These are phyloP conservation scores for Lepidonotus clava DNA, from an alignment of 2,888 invertebrate genomes.

Conservation along the genomic window DNA sequence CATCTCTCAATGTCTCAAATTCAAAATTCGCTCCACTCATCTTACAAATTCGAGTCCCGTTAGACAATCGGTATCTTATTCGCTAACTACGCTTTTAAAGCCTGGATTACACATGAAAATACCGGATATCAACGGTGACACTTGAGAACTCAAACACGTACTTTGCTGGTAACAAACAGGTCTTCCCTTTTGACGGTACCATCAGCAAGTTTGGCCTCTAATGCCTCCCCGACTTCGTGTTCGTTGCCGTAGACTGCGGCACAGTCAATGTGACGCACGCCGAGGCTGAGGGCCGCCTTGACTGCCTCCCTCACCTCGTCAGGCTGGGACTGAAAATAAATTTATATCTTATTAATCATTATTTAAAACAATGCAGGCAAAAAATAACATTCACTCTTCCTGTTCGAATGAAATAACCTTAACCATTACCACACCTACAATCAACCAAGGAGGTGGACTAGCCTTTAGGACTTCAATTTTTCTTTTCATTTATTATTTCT, in stretches of 20 bases:
- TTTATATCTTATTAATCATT: no score
- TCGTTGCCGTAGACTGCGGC: conserved; percentile 84
- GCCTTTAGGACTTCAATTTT: not conserved
- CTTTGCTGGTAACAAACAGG: conserved; percentile 77
- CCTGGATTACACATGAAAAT: no score
- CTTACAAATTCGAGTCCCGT: not conserved
- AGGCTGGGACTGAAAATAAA: conserved; percentile 84
- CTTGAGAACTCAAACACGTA: no score
- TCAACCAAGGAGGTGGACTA: not conserved
- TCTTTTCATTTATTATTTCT: not conserved
- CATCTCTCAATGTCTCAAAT: not conserved
- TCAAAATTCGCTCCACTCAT: not conserved
- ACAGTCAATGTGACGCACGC: conserved; percentile 91
- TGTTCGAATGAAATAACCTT: not conserved
- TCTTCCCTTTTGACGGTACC: conserved; percentile 75
- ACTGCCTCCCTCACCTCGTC: conserved; percentile 76
- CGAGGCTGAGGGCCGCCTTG: conserved; percentile 86
- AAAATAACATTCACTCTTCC: not conserved
- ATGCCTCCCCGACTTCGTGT: conserved; percentile 80
- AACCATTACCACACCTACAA: not conserved
- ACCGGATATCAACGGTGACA: no score
- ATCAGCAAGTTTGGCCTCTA: conserved; percentile 68
- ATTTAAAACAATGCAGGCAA: not conserved
- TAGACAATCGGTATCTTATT: not conserved
- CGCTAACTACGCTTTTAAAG: no score